A percentile compares a stretch with the other conserved stretches of the same genome.
Evolutionary conservation across 2,888 invertebrate genomes (phyloP).

Genomic region (Philonicus albiceps): DNA sequence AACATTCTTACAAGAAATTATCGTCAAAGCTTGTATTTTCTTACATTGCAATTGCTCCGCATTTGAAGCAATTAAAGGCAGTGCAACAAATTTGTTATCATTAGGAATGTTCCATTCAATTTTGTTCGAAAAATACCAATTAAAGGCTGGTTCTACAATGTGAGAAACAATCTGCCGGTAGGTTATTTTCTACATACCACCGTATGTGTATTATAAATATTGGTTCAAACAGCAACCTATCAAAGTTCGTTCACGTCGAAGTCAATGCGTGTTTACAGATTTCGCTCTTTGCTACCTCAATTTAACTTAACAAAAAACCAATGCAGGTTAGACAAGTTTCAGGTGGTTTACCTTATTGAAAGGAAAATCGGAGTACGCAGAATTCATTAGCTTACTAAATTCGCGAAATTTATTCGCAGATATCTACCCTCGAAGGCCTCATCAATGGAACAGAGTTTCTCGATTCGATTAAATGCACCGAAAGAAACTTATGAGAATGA

Average conservation of each 20-base stretch:
- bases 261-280: background rate
- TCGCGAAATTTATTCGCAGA: conserved; percentile 8
- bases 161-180: background rate
- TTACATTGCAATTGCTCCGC: background rate
- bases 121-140: background rate
- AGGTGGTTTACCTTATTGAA: conserved; percentile 5
- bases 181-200: background rate
- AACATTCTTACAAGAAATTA: background rate
- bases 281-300: background rate
- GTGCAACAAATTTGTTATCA: background rate
- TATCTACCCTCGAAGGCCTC: background rate
- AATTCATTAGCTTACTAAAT: conserved; percentile 14
- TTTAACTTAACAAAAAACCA: background rate
- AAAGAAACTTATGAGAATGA: background rate
- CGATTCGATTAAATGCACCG: background rate
- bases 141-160: background rate
- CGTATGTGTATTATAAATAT: background rate
- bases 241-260: background rate
- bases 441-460: conserved; percentile 9
- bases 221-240: background rate
- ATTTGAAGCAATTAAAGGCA: background rate
- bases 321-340: background rate
- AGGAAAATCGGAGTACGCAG: background rate
- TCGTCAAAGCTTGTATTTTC: background rate
- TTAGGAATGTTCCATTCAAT: background rate